Percentiles rank a stretch among this genome's conserved stretches.
Conservation (phyloP, 2,888 invertebrate genomes). For the Lutraria lutraria region DNA sequence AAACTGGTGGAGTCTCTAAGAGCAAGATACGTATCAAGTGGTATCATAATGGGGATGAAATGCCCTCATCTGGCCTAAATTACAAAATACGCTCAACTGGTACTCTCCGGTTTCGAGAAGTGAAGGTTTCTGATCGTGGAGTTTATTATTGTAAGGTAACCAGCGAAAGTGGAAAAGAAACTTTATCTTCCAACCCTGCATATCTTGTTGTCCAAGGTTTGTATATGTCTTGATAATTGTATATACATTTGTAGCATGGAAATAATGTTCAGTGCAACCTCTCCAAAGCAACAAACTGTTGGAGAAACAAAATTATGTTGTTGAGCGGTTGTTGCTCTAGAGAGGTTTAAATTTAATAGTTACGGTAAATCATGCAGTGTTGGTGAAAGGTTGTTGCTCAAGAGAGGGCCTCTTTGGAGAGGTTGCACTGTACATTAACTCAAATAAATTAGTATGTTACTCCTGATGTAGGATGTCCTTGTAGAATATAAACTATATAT, state of each 20-base stretch:
- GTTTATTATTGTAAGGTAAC: slow-evolving; percentile 77
- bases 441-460: too few species aligned
- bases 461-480: too few species aligned
- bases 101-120: slow-evolving; percentile 76
- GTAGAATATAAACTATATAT: too few species aligned
- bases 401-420: too few species aligned
- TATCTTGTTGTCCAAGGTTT: slow-evolving; percentile 79
- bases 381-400: too few species aligned
- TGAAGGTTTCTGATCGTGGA: slow-evolving; percentile 76
- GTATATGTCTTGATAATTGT: slow-evolving; percentile 3
- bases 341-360: too few species aligned
- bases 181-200: slow-evolving; percentile 70
- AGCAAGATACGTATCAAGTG: slow-evolving; percentile 70
- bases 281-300: too few species aligned
- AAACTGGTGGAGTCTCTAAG: slow-evolving; percentile 69
- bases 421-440: too few species aligned
- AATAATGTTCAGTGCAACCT: too few species aligned
- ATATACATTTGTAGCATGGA: neutral
- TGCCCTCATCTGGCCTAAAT: slow-evolving; percentile 70
- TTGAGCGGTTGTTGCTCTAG: too few species aligned
- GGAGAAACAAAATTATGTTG: too few species aligned
- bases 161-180: slow-evolving; percentile 68
- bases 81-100: slow-evolving; percentile 76
- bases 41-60: slow-evolving; percentile 75
- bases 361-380: too few species aligned